Evolutionary conservation across 2,888 invertebrate species (phyloP), one percentile per base, ranked within the genome.

Genomic region (Thecocarcelia acutangulata): DNA sequence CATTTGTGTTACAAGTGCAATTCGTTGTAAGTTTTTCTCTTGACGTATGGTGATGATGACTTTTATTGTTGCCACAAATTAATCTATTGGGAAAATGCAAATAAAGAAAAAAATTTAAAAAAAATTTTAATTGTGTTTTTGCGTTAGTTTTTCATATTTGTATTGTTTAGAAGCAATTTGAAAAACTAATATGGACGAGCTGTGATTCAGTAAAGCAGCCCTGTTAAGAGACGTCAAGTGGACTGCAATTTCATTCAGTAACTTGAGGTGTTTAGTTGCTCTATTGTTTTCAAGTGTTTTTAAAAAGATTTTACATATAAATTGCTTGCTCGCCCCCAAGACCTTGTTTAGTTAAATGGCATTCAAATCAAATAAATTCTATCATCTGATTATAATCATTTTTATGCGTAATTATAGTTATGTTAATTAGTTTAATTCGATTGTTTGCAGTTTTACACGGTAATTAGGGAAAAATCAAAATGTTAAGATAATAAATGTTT

Each of bases 11-110:
- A 66, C 82, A 80, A 79, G 83, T 83, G 74, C 82, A 80, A 75
- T 83, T 84, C 66, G 84, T 54, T 52, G 83, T 69, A 19, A 81
- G 78, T 61, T 83, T 75, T 70, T 83, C 83, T 73, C 77, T 76
- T 37, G 82, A 83, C 46, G 73, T 74, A n/a, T 83, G 79, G 21
- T 83, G 83, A 42, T 84, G 80, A 75, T 83, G 83, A 82, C 74
- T 75, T 63, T 88, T 87, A 66, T 77, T 85, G 83, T 86, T 79
- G 86, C 77, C 80, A 76, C 83, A 84, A 79, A 84, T 85, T 85
- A 85, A 84, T 85, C 86, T 86, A 83, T 85, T 74, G 83, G 79
- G 78, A 76, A 80, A 80, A 63, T 72, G 73, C 46, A 77, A 69
- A 72, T 74, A 54, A 48, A 37, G 52, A 52, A 19, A 12, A 33